Evolutionary conservation across 2,888 invertebrate genomes (phyloP), one percentile per base, ranked within the genome.

Genomic region (Dromius quadrimaculatus): DNA sequence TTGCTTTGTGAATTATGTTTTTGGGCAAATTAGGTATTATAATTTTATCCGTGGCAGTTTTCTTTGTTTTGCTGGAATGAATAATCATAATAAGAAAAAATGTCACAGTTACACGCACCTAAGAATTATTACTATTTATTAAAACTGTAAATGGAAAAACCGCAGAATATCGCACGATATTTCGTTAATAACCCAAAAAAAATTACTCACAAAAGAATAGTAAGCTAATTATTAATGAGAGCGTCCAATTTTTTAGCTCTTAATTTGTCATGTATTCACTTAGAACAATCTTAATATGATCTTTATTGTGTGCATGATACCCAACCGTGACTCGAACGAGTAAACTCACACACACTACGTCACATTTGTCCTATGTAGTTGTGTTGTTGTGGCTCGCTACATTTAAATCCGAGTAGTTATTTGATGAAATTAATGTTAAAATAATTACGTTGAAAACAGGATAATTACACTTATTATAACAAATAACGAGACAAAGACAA

Each of bases 231-330:
- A 59, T 59, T 20, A 59, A 59, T 59, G 59, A 59, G n/a, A 36
- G 36, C 34, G 36, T 36, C 36, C 59, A 41, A 59, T 34, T 65
- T 65, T 50, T 47, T 65, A 50, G 13, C 38, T 66, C 66, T 54
- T 66, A 66, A 66, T 57, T 66, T 66, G 57, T 57, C 54, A 76
- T 76, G 75, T 78, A 78, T 78, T 79, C 80, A 79, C 76, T 79
- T 77, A 81, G 81, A 81, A 81, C 81, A 80, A 81, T 81, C 81
- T 79, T 76, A 76, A 78, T 77, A 77, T 78, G 77, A 81, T 81
- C 81, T 81, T 81, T 81, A 80, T 80, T 79, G 78, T 75, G 71
- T 71, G 74, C 77, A 77, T 77, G 78, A 78, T 79, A 78, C 76
- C 76, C 54, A 73, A 72, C 72, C 75, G 73, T 75, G 73, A 75